phyloP scores from a whole-genome alignment of 2,797 vertebrate genomes.

The Varecia variegata region DNA sequence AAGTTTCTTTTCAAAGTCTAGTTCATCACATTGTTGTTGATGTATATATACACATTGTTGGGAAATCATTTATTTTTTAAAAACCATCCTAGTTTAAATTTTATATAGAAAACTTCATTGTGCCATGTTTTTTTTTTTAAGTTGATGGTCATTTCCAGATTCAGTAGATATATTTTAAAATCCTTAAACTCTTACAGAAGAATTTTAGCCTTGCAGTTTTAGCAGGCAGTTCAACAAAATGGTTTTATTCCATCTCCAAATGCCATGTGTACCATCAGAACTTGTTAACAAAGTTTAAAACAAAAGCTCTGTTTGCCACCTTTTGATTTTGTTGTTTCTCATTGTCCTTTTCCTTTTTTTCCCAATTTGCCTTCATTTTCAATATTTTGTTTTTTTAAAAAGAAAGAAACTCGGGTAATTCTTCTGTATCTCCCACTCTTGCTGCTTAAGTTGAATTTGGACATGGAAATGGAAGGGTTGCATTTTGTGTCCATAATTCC shows the following conservation, averaged over 20 bases:
- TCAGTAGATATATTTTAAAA: slow-evolving; percentile 8
- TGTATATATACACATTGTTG: not conserved
- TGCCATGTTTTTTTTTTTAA: slow-evolving; percentile 12
- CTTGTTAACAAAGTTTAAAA: not conserved
- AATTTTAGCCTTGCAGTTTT: not conserved
- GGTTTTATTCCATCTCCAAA: not conserved
- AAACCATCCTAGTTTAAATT: not conserved
- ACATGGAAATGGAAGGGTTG: not conserved
- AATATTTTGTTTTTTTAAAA: not conserved
- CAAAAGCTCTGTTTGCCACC: not conserved
- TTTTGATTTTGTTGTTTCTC: slow-evolving; percentile 25
- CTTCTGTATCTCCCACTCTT: not conserved
- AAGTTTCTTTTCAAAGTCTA: not conserved
- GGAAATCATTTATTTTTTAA: not conserved
- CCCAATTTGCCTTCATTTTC: not conserved
- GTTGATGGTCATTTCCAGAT: not conserved
- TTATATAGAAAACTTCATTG: slow-evolving; percentile 9
- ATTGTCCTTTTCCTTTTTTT: not conserved
- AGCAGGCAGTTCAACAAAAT: not conserved
- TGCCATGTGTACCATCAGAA: not conserved
- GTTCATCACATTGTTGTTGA: not conserved
- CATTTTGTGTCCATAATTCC: not conserved
- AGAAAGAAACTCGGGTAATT: not conserved
- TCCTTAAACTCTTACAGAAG: not conserved
- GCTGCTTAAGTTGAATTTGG: not conserved